Conservation (phyloP, 2,113 vertebrate species). For the Colius striatus region DNA sequence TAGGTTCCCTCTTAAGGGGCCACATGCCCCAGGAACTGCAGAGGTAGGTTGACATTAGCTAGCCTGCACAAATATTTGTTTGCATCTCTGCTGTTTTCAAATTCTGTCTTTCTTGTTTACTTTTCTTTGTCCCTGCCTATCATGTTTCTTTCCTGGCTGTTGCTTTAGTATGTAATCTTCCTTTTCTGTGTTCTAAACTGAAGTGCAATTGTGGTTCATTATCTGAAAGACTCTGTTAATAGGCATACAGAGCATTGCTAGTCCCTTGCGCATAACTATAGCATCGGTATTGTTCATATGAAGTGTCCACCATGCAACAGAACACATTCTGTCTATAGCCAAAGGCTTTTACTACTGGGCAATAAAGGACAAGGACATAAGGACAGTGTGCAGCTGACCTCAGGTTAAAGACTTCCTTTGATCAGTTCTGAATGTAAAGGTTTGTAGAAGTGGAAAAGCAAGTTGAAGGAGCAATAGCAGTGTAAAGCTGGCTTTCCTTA, state of each 20-base stretch:
- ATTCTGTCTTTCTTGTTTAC: slow-evolving; percentile 26
- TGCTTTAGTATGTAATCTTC: not conserved
- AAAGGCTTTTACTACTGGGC: not conserved
- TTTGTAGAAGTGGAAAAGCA: not conserved
- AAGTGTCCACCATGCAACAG: not conserved
- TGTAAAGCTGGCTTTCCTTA: not conserved
- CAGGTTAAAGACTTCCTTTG: not conserved
- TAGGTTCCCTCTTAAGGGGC: not conserved
- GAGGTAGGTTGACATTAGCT: not conserved
- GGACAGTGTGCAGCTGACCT: not conserved
- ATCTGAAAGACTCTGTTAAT: not conserved
- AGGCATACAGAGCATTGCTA: not conserved
- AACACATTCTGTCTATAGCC: not conserved
- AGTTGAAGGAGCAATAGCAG: not conserved
- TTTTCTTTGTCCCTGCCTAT: not conserved
- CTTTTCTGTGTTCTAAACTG: not conserved
- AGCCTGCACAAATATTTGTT: slow-evolving; percentile 50
- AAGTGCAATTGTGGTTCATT: not conserved
- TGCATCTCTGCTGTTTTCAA: slow-evolving; percentile 24
- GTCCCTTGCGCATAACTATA: not conserved
- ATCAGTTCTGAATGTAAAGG: not conserved
- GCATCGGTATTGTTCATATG: not conserved
- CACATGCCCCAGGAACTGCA: accelerated
- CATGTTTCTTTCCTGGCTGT: not conserved
- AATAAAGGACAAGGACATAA: not conserved